phyloP scores from a whole-genome alignment of 1,140 invertebrate species.

The Triops longicaudatus region DNA sequence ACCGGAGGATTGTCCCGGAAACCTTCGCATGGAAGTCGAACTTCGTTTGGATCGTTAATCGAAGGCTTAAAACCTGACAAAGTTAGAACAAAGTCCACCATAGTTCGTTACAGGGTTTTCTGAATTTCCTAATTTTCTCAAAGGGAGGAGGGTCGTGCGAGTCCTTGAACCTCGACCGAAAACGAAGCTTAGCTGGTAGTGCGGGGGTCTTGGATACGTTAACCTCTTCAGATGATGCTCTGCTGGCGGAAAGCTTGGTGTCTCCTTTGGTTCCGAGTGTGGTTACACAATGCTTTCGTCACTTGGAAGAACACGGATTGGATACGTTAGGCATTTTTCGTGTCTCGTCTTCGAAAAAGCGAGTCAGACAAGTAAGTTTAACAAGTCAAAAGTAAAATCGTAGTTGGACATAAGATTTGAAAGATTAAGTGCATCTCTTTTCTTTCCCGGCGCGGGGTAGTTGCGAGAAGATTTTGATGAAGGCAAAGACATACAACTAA shows the following conservation, averaged over 20 bases:
- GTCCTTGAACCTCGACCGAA: conserved; percentile 51
- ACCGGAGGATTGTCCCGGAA: conserved; percentile 42
- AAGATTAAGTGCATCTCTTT: not conserved
- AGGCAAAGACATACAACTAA: conserved; percentile 64
- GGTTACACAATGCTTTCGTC: conserved; percentile 65
- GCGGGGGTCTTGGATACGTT: conserved; percentile 44
- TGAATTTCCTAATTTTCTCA: not conserved
- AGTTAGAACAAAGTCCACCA: conserved; percentile 13
- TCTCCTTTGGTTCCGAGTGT: conserved; percentile 51
- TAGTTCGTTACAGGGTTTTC: not conserved
- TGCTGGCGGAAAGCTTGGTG: conserved; percentile 23
- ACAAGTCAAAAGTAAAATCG: not conserved
- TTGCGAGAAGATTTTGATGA: conserved; percentile 82
- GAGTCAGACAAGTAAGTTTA: conserved; percentile 71
- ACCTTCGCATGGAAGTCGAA: conserved; percentile 53
- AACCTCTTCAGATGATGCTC: conserved; percentile 27
- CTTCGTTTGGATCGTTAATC: conserved; percentile 58
- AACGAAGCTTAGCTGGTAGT: conserved; percentile 45
- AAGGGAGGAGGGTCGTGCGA: conserved; percentile 54
- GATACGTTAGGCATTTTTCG: conserved; percentile 78
- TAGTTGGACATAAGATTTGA: not conserved
- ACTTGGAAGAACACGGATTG: conserved; percentile 68
- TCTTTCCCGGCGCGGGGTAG: conserved; percentile 45
- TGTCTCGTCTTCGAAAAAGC: conserved; percentile 80
- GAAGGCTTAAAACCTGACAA: conserved; percentile 42